These are phyloP conservation scores for Halcyon smyrnensis DNA, from an alignment of 2,797 vertebrate genomes.

Conservation along the genomic window DNA sequence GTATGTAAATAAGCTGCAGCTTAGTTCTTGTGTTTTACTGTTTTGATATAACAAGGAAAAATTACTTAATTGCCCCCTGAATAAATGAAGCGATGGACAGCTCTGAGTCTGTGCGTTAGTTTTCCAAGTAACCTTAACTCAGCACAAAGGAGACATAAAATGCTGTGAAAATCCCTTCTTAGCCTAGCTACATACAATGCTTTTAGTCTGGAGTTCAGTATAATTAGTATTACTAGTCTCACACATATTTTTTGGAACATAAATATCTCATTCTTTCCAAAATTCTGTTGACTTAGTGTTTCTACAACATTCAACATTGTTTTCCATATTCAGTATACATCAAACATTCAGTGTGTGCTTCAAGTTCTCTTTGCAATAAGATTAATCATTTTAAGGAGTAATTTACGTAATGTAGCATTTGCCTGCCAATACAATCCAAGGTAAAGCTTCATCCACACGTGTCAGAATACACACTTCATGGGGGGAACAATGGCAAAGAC, in stretches of 20 bases:
- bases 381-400: not conserved
- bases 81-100: not conserved
- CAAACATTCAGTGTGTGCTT: not conserved
- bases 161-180: not conserved
- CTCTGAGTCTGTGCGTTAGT: not conserved
- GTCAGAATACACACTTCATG: not conserved
- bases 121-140: not conserved
- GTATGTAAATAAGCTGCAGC: constrained; percentile 17
- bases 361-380: not conserved
- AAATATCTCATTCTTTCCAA: not conserved
- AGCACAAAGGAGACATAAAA: not conserved
- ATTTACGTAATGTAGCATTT: not conserved
- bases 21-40: not conserved
- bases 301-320: not conserved
- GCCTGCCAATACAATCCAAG: not conserved
- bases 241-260: not conserved
- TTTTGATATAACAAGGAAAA: constrained; percentile 9
- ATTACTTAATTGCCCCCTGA: not conserved
- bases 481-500: not conserved
- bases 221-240: not conserved
- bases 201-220: not conserved
- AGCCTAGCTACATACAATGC: accelerated
- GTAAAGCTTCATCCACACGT: not conserved
- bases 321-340: not conserved
- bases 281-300: not conserved